Evolutionary conservation across 2,888 invertebrate species (phyloP), one percentile per base, ranked within the genome.

Genomic region (Tetragonula carbonaria): DNA sequence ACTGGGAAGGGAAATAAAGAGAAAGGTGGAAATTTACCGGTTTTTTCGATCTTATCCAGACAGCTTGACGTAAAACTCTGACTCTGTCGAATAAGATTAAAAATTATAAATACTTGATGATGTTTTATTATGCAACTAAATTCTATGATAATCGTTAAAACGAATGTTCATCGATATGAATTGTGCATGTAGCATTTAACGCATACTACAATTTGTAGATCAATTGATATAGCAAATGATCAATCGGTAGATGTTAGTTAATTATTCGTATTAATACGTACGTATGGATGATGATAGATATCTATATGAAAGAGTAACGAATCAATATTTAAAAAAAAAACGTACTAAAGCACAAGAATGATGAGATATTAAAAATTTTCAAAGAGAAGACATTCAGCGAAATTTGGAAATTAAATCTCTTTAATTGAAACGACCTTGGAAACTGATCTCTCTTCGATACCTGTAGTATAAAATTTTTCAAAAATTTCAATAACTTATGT

Each of bases 1-100:
- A 88, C 86, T 88, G 74, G 79, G 78, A 84, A 74, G 75, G 75
- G 77, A 86, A 88, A 80, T 86, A 78, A 88, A 86, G 86, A 62
- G 86, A 88, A 86, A 79, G 79, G 85, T 80, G 74, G 84, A 84
- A 84, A 76, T 80, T 84, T 78, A 70, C 84, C 53, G 50, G 67
- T 78, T 78, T 72, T 63, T 74, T 62, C 71, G 77, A 68, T 55
- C 68, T 72, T 51, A 50, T 23, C 45, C 33, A 14, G 63, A 21
- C 21, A 59, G 63, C 23, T 62, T 51, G 62, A 68, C 63, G 72
- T 53, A 6, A 33, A 45, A 45, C 45, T 11, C 45, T 45, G 45
- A 45, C 45, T 38, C 28, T 16, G 21, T n/a, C 8, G n/a, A 80
- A 33, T 67, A 65, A 55, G 59, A 68, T 55, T 28, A 51, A 33